These are phyloP conservation scores for Phrynocephalus versicolor DNA, from an alignment of 2,113 vertebrate genomes.

Conservation along the genomic window DNA sequence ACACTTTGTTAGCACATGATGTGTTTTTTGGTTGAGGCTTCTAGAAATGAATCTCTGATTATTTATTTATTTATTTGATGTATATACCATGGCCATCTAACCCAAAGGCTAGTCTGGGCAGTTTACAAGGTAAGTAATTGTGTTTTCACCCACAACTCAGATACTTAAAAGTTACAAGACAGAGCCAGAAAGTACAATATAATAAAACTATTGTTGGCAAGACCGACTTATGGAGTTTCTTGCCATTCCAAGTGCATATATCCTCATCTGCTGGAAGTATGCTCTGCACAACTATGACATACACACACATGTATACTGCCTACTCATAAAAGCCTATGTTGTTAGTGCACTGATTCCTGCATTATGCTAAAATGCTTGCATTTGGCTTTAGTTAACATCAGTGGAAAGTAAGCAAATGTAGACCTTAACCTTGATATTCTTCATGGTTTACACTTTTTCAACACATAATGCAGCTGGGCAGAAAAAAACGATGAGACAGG, in stretches of 20 bases:
- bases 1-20: neutral
- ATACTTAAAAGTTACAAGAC: neutral
- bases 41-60: neutral
- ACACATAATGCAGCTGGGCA: neutral
- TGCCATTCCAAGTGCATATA: conserved; percentile 25
- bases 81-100: too few species aligned
- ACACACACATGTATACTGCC: neutral
- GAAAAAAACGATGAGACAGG: neutral
- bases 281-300: neutral
- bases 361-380: neutral
- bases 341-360: neutral
- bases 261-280: conserved; percentile 18
- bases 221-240: conserved; percentile 43
- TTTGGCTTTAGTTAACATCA: neutral
- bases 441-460: neutral
- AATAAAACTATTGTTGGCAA: conserved; percentile 47
- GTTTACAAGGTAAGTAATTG: too few species aligned
- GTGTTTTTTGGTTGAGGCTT: neutral
- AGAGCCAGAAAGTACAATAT: conserved; percentile 37
- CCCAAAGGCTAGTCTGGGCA: neutral
- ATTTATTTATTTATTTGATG: too few species aligned
- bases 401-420: neutral
- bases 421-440: neutral
- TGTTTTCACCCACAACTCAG: conserved; percentile 30
- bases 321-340: neutral